Evolutionary conservation across 2,888 invertebrate species (phyloP).

Genomic region (Ornithoptera priamus): DNA sequence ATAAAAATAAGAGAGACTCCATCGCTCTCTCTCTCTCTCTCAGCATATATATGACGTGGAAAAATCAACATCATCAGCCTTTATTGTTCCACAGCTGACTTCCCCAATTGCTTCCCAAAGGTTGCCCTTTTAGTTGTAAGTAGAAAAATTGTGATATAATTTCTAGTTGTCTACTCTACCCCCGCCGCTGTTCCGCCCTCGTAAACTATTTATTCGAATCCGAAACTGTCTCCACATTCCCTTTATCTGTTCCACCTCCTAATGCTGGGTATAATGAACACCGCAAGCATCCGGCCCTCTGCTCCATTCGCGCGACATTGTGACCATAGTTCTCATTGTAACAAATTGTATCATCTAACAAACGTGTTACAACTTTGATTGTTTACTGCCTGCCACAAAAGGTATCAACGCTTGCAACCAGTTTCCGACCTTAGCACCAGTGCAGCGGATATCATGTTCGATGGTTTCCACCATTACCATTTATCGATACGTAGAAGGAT

Average conservation of each 20-base stretch:
- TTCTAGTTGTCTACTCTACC: conserved; percentile 29
- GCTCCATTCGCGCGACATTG: conserved; percentile 34
- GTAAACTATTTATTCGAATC: conserved; percentile 71
- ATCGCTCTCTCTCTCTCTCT: too few relatives aligned
- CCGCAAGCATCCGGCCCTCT: conserved; percentile 63
- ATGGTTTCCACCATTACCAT: conserved; percentile 5
- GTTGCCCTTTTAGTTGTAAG: too few relatives aligned
- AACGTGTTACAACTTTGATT: conserved; percentile 29
- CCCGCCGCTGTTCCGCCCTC: conserved; percentile 57
- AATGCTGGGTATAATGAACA: conserved; percentile 52
- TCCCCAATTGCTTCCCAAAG: too few relatives aligned
- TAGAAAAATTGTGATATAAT: background rate
- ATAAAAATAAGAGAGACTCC: too few relatives aligned
- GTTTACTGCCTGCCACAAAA: conserved; percentile 29
- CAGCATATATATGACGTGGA: too few relatives aligned
- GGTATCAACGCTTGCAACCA: background rate
- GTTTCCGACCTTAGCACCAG: conserved; percentile 2
- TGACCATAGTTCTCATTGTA: conserved; percentile 44
- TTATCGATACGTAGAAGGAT: conserved; percentile 34
- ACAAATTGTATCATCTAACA: conserved; percentile 38
- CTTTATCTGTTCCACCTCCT: conserved; percentile 58
- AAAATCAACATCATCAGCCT: too few relatives aligned
- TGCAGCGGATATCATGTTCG: background rate
- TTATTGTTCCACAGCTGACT: too few relatives aligned
- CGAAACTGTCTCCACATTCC: conserved; percentile 70